Base-by-base conservation (phyloP, 1,140 invertebrate species). In the Oryctes rhinoceros region DNA sequence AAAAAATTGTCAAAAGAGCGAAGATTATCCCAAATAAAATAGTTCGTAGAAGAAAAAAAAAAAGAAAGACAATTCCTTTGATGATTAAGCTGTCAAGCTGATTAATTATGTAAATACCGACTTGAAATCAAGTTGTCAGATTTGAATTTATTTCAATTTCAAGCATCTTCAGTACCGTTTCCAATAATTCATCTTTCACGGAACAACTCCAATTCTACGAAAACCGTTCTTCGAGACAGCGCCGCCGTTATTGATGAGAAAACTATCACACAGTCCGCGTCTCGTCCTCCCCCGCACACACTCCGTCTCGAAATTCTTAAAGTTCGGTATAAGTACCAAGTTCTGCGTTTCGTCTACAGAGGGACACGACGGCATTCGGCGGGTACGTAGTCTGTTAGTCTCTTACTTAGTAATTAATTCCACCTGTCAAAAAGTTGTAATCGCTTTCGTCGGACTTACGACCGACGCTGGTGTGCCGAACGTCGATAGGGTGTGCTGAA, bases 361-460 rank as follows among this genome's bases (percentile, higher is more conserved):
- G 24, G 2, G 24, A 30, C n/a, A n/a, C 24, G 24, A 30, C 24
- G 24, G 24, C 3, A 44, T 44, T 10, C 15, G 6, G n/a, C 53
- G 13, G 53, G 53, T 3, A 59, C 5, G 3, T 59, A 59, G 3
- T 59, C 53, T 35, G 11, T 24, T 15, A 71, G 65, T 71, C 20
- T 10, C 20, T 37, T 71, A 37, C 4, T 30, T 37, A 35, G 76
- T 78, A 78, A 78, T 78, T 78, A 78, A 78, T 78, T 78, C 76
- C 49, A 35, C 76, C 47, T 78, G 76, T 78, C 76, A 78, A 78
- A 78, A 78, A 78, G 44, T 78, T 78, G 30, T 78, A 78, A 78
- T 78, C 48, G 76, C 76, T 49, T 48, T 30, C 76, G 49, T 53
- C 18, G 49, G 49, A 59, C 75, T 76, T 76, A 39, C n/a, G 47